Conservation (phyloP, 2,797 vertebrate genomes). For the Acanthiza pusilla region DNA sequence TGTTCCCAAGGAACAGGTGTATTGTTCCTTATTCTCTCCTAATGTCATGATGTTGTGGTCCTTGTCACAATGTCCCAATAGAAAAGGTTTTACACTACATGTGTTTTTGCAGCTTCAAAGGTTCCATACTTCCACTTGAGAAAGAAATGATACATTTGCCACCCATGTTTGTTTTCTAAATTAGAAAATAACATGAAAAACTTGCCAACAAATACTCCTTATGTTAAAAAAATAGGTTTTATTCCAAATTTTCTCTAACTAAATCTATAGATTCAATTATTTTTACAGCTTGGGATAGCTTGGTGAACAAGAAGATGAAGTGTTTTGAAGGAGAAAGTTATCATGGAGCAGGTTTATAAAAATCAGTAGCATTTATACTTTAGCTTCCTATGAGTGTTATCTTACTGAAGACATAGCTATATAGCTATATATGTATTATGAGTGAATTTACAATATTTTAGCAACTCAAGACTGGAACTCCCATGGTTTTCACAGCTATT, state of each 20-base stretch:
- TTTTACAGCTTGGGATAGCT: background rate
- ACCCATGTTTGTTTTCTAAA: background rate
- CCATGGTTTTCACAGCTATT: background rate
- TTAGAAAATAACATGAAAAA: background rate
- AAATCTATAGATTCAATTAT: background rate
- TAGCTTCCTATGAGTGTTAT: background rate
- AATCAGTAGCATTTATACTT: background rate
- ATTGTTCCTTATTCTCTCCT: background rate
- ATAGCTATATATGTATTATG: background rate
- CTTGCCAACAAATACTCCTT: background rate
- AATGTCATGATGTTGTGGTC: background rate
- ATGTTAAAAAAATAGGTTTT: background rate
- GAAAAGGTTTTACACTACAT: background rate
- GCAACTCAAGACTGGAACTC: background rate
- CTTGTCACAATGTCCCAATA: background rate
- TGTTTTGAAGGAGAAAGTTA: background rate
- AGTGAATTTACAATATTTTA: background rate
- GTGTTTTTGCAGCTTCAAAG: background rate
- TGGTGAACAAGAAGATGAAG: background rate
- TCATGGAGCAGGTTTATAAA: background rate
- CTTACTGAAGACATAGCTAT: background rate
- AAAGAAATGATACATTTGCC: accelerated
- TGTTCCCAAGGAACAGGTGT: background rate
- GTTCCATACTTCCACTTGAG: background rate
- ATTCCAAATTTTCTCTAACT: background rate